Conservation (phyloP, 2,888 invertebrate genomes). For the Rhyacophila evoluta region DNA sequence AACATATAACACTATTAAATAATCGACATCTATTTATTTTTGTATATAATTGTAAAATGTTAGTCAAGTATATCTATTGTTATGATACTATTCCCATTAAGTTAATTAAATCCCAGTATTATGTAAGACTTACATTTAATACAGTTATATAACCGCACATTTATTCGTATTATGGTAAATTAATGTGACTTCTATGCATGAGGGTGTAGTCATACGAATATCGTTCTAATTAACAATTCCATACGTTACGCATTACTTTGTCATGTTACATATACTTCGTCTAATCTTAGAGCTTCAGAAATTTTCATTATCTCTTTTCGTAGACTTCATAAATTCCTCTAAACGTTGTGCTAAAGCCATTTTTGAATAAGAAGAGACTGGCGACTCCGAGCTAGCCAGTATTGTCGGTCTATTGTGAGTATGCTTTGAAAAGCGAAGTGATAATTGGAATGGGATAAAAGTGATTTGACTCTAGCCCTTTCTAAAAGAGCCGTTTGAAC, state of each 20-base stretch:
- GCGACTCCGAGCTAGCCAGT: neutral
- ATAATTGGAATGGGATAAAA: conserved; percentile 52
- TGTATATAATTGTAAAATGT: too few species aligned
- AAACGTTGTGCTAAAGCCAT: neutral
- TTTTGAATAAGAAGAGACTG: neutral
- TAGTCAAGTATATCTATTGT: too few species aligned
- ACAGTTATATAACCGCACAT: too few species aligned
- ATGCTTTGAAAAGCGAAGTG: conserved; percentile 49
- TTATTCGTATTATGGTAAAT: too few species aligned
- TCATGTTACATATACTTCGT: neutral
- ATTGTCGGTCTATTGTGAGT: conserved; percentile 47
- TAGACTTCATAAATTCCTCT: neutral
- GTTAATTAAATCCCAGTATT: neutral
- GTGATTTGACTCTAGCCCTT: conserved; percentile 32
- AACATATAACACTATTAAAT: too few species aligned
- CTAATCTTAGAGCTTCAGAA: neutral
- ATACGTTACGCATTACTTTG: neutral
- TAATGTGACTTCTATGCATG: too few species aligned
- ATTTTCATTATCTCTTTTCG: neutral
- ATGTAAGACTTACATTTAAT: neutral
- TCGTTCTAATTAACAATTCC: neutral
- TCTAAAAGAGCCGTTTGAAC: conserved; percentile 46
- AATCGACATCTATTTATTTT: too few species aligned
- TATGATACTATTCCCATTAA: too few species aligned
- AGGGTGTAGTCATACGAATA: neutral